phyloP scores from a whole-genome alignment of 1,140 invertebrate species.

The Lethrus apterus region DNA sequence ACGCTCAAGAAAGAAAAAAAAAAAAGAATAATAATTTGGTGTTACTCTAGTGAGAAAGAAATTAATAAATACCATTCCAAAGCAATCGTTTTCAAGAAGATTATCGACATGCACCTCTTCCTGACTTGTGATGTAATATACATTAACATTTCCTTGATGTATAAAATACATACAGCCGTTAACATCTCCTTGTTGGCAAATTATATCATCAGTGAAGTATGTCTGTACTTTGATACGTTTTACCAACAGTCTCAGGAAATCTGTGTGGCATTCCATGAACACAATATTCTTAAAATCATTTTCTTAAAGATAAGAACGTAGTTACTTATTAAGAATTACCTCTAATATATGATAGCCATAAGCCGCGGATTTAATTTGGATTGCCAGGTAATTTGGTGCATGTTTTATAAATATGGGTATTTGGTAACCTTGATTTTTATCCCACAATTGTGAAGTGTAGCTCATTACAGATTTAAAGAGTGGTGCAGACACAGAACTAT shows the following conservation, averaged over 20 bases:
- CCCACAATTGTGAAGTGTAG: conserved; percentile 40
- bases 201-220: conserved; percentile 40
- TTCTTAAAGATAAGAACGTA: not conserved
- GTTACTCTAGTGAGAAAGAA: no score
- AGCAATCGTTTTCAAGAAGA: conserved; percentile 17
- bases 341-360: conserved; percentile 22
- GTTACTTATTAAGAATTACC: conserved; percentile 8
- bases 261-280: conserved; percentile 39
- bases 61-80: conserved; percentile 19
- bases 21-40: not conserved
- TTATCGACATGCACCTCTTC: conserved; percentile 20
- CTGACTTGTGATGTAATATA: conserved; percentile 10
- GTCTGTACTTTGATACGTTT: conserved; percentile 35
- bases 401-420: conserved; percentile 37
- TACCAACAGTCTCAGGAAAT: conserved; percentile 40
- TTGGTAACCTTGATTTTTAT: conserved; percentile 37
- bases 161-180: conserved; percentile 43
- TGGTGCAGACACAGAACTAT: conserved; percentile 39
- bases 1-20: no score
- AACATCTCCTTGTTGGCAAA: conserved; percentile 42
- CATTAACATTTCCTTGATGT: conserved; percentile 37
- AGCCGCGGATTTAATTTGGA: conserved; percentile 32
- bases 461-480: conserved; percentile 35
- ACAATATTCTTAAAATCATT: conserved; percentile 31
- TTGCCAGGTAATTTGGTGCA: conserved; percentile 35